These are phyloP conservation scores for Plagodis dolabraria DNA, from an alignment of 2,888 invertebrate species.

Conservation along the genomic window DNA sequence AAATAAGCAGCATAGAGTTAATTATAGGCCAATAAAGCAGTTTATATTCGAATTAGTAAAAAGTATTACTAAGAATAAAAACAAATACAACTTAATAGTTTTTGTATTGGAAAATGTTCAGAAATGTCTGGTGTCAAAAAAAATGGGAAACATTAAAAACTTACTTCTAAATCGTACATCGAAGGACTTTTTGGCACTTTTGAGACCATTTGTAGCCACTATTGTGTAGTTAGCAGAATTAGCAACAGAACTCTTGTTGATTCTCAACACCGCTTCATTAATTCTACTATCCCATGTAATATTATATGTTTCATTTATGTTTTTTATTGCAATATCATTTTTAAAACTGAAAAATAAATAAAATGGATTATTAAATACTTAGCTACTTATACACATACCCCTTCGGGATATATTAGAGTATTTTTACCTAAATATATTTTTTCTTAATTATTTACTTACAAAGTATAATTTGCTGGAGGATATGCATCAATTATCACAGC, in stretches of 20 bases:
- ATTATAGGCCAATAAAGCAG: too few species aligned
- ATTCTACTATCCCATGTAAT: not conserved
- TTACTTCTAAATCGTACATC: slow-evolving; percentile 58
- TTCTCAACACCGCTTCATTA: slow-evolving; percentile 36
- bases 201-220: slow-evolving; percentile 51
- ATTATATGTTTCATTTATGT: slow-evolving; percentile 26
- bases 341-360: slow-evolving; percentile 40
- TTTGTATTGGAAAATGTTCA: too few species aligned
- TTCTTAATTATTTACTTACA: not conserved
- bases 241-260: slow-evolving; percentile 44
- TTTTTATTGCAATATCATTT: slow-evolving; percentile 39
- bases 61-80: too few species aligned
- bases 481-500: not conserved
- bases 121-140: too few species aligned
- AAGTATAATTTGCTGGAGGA: not conserved
- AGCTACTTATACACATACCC: too few species aligned
- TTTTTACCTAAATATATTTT: too few species aligned
- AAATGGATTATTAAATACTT: not conserved
- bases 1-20: too few species aligned
- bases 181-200: slow-evolving; percentile 41
- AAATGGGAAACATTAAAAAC: slow-evolving; percentile 4
- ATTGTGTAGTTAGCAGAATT: slow-evolving; percentile 69
- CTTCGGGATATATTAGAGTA: too few species aligned
- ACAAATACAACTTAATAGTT: too few species aligned
- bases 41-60: too few species aligned